Base-by-base conservation (phyloP, 2,888 invertebrate genomes). In the Orchesellides sinensis region DNA sequence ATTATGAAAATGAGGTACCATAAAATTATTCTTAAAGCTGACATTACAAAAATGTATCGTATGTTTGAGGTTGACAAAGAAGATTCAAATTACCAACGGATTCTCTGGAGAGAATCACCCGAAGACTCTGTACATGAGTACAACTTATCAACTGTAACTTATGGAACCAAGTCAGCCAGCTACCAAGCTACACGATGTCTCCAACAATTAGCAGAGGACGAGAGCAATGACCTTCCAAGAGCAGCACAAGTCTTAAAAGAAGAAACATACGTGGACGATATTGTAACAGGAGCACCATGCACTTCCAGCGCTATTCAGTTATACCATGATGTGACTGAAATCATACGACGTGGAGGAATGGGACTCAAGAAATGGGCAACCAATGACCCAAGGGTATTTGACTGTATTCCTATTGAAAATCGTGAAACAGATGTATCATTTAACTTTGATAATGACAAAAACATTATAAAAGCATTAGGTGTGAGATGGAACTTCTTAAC, bases 1-100 rank as follows among this genome's bases (percentile, higher is more conserved):
- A 59, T 90, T 0, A 17, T 89, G 1, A 63, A 89, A 8, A 89
- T 89, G 77, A 72, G 90, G 1, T 75, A 80, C 5, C 85, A 89
- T 70, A 83, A 82, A 4, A 85, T 87, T 32, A 88, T 89, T 0
- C 83, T 90, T 12, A 88, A 88, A 8, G 89, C 89, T 0, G 90
- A 90, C 69, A 89, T 90, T 10, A 88, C 86, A 21, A 90, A 90
- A 84, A 90, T 90, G 89, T 90, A 89, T 74, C 85, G 89, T 0
- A 89, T 89, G 77, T 87, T 90, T n/a, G 12, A 47, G 0, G 72
- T 90, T 0, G 69, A 86, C n/a, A 61, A 79, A 0, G 80, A 84
- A 0, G 88, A 90, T 56, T 68, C 87, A 17, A 40, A 88, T n/a
- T 86, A 88, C n/a, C 90, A 90, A 59, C 70, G 88, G 8, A 90